phyloP scores from a whole-genome alignment of 2,797 vertebrate genomes.

The Sebastes wilsoni region DNA sequence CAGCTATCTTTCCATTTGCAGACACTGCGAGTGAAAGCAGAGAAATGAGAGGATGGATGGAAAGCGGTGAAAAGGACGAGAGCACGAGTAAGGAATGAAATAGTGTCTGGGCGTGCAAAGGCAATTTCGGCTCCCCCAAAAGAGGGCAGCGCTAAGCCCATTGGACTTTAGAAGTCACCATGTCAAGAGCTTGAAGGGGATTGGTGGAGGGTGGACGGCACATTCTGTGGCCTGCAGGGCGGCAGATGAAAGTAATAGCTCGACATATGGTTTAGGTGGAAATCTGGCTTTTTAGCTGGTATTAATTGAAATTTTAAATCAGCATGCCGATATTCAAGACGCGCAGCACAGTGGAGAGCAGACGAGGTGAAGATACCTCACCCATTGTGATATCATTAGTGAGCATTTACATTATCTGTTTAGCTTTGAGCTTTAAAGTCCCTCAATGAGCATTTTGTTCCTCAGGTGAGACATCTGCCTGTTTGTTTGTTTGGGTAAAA shows the following conservation, averaged over 20 bases:
- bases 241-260: constrained; percentile 8
- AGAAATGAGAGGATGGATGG: constrained; percentile 29
- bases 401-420: background rate
- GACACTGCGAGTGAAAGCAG: constrained; percentile 26
- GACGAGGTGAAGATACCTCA: background rate
- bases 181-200: constrained; percentile 50
- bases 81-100: constrained; percentile 27
- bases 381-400: background rate
- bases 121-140: constrained; percentile 45
- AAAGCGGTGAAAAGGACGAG: constrained; percentile 14
- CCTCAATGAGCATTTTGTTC: background rate
- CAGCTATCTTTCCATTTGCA: constrained; percentile 56
- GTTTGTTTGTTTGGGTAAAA: background rate
- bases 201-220: constrained; percentile 29
- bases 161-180: constrained; percentile 43
- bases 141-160: constrained; percentile 38
- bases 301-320: background rate
- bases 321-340: background rate
- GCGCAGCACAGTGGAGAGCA: background rate
- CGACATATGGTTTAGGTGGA: constrained; percentile 5
- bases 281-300: background rate
- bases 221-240: constrained; percentile 12
- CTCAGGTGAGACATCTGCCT: constrained; percentile 1
- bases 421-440: background rate
- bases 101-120: constrained; percentile 53